Conservation (phyloP, 2,113 vertebrate species). For the mouse (Mus musculus) region GRCm39 chr2:44437501-44438000, state of each 20-base stretch:
- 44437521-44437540: conserved; percentile 53
- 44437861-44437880: not conserved
- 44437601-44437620: conserved; percentile 35
- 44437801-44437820: not conserved
- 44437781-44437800: not conserved
- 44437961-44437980: not conserved
- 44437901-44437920: not conserved
- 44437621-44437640: conserved; percentile 20
- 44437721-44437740: conserved; percentile 22
- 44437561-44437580: conserved; percentile 46
- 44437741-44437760: not conserved
- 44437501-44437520: conserved; percentile 4
- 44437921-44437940: not conserved
- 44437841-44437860: not conserved
- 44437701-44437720: conserved; percentile 38
- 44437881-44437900: not conserved
- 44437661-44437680: conserved; percentile 33
- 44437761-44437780: not conserved
- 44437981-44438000: not conserved
- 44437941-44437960: not conserved
- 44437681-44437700: not conserved
- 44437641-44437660: conserved; percentile 31
- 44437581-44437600: conserved; percentile 23
- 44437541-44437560: conserved; percentile 49
- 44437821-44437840: not conserved